A percentile compares a stretch with the other conserved stretches of the same genome.
phyloP scores from a whole-genome alignment of 2,888 invertebrate species.

The Diarsia rubi region DNA sequence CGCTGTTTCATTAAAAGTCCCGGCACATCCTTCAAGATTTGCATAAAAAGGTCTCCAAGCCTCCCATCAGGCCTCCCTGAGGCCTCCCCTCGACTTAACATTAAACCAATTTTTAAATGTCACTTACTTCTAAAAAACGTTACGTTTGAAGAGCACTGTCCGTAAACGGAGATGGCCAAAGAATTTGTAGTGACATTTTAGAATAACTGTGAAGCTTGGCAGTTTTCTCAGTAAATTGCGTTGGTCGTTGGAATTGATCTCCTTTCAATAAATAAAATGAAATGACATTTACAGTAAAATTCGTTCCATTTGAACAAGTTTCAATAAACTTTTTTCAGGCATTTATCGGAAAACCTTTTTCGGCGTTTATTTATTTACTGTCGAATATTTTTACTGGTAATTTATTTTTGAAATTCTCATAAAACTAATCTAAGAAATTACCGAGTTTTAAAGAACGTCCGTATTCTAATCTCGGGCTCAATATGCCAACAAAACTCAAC shows the following conservation, averaged over 20 bases:
- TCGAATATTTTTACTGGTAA: neutral
- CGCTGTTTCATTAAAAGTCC: constrained; percentile 87
- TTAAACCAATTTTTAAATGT: constrained; percentile 83
- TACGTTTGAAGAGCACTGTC: constrained; percentile 74
- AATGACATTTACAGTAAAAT: constrained; percentile 33
- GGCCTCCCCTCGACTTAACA: constrained; percentile 74
- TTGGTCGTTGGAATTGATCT: constrained; percentile 24
- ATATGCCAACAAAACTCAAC: neutral
- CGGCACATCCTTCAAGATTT: constrained; percentile 88
- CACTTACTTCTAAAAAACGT: constrained; percentile 74
- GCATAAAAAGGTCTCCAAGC: constrained; percentile 86
- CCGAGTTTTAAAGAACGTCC: neutral
- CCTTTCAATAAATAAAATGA: constrained; percentile 44
- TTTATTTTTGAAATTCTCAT: neutral
- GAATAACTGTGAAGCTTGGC: constrained; percentile 10
- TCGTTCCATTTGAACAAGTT: constrained; percentile 35
- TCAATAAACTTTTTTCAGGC: constrained; percentile 38
- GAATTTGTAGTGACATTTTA: constrained; percentile 47
- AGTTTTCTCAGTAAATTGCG: constrained; percentile 18
- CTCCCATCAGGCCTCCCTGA: constrained; percentile 67
- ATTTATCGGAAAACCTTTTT: neutral
- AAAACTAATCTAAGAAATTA: neutral
- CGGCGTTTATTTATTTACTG: neutral
- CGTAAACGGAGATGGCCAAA: constrained; percentile 55
- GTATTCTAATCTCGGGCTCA: neutral